Conservation (phyloP, 2,888 invertebrate genomes). For the Drosophila ustulata region DNA sequence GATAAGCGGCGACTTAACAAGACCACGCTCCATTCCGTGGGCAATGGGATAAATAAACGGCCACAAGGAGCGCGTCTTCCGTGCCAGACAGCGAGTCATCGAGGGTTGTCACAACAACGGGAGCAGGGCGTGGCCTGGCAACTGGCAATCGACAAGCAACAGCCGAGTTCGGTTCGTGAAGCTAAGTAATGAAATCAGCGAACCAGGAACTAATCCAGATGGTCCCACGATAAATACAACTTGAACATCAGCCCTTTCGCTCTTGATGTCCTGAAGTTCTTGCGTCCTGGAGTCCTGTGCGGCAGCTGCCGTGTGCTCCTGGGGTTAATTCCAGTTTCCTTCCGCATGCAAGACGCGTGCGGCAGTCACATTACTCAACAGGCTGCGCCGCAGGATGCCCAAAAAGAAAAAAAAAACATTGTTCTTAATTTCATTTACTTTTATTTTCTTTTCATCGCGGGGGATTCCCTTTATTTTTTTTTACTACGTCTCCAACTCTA, state of each 20-base stretch:
- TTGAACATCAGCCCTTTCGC: conserved; percentile 47
- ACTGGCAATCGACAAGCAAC: conserved; percentile 29
- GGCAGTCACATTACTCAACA: conserved; percentile 64
- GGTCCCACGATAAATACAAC: conserved; percentile 12
- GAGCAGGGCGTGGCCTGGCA: conserved; percentile 37
- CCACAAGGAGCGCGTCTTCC: conserved; percentile 10
- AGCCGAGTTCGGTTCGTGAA: not conserved
- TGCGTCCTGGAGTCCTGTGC: conserved; percentile 6
- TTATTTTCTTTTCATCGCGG: conserved; percentile 30
- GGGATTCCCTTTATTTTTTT: conserved; percentile 12
- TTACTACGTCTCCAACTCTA: conserved; percentile 39
- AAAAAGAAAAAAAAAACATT: conserved; percentile 3
- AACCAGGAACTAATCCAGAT: conserved; percentile 46
- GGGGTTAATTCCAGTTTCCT: conserved; percentile 47
- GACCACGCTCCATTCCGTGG: conserved; percentile 45
- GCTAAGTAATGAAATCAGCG: conserved; percentile 47
- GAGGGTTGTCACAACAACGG: conserved; percentile 51
- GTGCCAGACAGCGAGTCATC: conserved; percentile 19
- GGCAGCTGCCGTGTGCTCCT: conserved; percentile 52
- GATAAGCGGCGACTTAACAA: conserved; percentile 74
- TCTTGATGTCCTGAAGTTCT: conserved; percentile 13
- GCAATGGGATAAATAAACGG: conserved; percentile 41
- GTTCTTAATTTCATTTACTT: conserved; percentile 66
- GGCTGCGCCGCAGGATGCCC: conserved; percentile 60
- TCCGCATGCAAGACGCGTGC: conserved; percentile 60